Base-by-base conservation (phyloP, 2,113 vertebrate species). In the Steatornis caripensis region DNA sequence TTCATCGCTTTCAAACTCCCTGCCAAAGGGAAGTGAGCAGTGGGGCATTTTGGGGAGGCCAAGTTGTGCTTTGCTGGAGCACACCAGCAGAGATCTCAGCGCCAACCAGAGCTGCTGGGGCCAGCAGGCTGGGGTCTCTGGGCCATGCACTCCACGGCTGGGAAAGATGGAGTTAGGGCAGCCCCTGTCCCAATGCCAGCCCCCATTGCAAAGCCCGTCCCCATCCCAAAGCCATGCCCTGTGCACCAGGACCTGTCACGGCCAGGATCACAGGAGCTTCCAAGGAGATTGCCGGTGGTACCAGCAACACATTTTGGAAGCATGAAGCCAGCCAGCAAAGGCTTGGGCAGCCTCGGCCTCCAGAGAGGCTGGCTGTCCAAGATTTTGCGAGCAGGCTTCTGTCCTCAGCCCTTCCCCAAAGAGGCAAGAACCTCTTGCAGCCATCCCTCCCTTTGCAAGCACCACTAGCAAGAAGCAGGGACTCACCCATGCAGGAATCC, bases 401-500 rank as follows among this genome's bases (percentile, higher is more conserved):
- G 34, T 11, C 45, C 70, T 54, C 41, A 89, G 39, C 54, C 58
- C 86, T 74, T 80, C 32, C 62, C 72, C 55, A 34, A 41, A 69
- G n/a, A 93, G 17, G 13, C 20, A 41, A 49, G 76, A 90, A 18
- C 45, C 45, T 53, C 34, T 37, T 5, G 12, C 41, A 68, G 15
- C 66, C 13, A 62, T 12, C 36, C 65, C 60, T 48, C 12, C 23
- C 75, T 19, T 14, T 4, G 11, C 15, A 78, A 60, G 27, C 45
- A 41, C 41, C 2, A 5, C 17, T 7, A 21, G 43, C 65, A 78
- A 3, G 58, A 37, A 46, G 7, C 1, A 37, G 70, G 26, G 29
- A 96, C 99, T 99, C 97, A 99, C 99, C 99, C 84, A 98, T 98
- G 37, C 99, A 99, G 89, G 99, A 98, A 68, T 99, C 99, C 15